These are phyloP conservation scores for Lottia gigantea DNA, from an alignment of 2,888 invertebrate genomes.

Conservation along the genomic window DNA sequence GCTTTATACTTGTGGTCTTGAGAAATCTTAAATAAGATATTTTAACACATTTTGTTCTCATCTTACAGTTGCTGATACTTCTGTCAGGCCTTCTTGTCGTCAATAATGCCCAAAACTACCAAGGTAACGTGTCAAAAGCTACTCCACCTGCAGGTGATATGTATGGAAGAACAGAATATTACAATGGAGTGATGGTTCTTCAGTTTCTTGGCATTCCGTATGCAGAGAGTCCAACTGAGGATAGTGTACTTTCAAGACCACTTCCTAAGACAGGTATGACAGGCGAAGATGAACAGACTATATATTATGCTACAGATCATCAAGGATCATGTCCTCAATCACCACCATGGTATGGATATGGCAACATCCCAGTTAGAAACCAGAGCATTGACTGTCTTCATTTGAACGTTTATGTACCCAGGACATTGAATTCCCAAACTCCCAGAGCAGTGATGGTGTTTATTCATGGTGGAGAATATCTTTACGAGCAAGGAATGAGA, in stretches of 20 bases:
- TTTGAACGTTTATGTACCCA: not conserved
- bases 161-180: constrained; percentile 12
- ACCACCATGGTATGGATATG: not conserved
- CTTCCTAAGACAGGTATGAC: constrained; percentile 36
- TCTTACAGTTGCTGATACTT: too few species aligned
- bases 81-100: too few species aligned
- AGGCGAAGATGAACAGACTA: constrained; percentile 47
- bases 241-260: constrained; percentile 45
- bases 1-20: too few species aligned
- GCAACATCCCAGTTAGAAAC: not conserved
- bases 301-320: constrained; percentile 69
- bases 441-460: constrained; percentile 35
- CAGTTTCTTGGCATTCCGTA: constrained; percentile 55
- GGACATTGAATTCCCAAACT: not conserved
- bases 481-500: constrained; percentile 38
- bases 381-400: not conserved
- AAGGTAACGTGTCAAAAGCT: not conserved
- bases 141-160: constrained; percentile 13
- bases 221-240: constrained; percentile 75
- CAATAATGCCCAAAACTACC: too few species aligned
- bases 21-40: too few species aligned
- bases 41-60: too few species aligned
- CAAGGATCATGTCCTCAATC: constrained; percentile 19
- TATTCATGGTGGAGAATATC: constrained; percentile 42
- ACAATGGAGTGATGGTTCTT: constrained; percentile 15